Percentiles rank a stretch among this genome's conserved stretches.
Evolutionary conservation across 1,140 invertebrate genomes (phyloP).

Genomic region (Drosophila insularis): DNA sequence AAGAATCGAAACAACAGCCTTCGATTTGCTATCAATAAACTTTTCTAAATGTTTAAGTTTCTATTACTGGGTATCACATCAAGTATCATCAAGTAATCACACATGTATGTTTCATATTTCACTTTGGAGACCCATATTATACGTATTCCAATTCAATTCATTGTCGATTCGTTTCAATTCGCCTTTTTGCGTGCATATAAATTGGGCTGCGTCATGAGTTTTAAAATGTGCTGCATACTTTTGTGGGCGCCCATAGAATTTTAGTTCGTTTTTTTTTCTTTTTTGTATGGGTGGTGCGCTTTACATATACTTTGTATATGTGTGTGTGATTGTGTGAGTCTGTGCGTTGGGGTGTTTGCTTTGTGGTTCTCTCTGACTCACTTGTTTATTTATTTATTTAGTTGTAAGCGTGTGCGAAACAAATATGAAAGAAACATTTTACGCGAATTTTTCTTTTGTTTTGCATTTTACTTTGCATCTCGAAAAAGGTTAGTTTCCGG

Average conservation of each 20-base stretch:
- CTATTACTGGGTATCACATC: not conserved
- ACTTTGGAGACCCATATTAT: conserved; percentile 5
- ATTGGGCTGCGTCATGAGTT: conserved; percentile 65
- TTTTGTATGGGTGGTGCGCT: not conserved
- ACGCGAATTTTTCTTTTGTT: conserved; percentile 22
- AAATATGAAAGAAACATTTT: conserved; percentile 45
- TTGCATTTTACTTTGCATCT: conserved; percentile 39
- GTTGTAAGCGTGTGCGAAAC: conserved; percentile 37
- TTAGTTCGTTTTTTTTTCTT: conserved; percentile 20
- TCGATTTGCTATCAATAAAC: too few relatives aligned
- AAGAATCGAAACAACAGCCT: too few relatives aligned
- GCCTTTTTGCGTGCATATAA: conserved; percentile 44
- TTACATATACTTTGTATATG: not conserved
- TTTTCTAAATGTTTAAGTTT: too few relatives aligned
- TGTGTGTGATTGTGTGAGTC: not conserved
- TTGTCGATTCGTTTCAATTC: conserved; percentile 53
- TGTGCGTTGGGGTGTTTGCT: conserved; percentile 34
- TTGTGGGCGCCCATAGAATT: conserved; percentile 23
- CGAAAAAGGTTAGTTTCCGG: conserved; percentile 22
- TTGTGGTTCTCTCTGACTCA: conserved; percentile 31
- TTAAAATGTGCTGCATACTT: conserved; percentile 70
- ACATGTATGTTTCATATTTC: not conserved
- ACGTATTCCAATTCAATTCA: conserved; percentile 48
- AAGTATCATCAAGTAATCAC: not conserved
- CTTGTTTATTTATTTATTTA: conserved; percentile 63